These are phyloP conservation scores for Calephelis nemesis DNA, from an alignment of 1,140 invertebrate species.

Conservation along the genomic window DNA sequence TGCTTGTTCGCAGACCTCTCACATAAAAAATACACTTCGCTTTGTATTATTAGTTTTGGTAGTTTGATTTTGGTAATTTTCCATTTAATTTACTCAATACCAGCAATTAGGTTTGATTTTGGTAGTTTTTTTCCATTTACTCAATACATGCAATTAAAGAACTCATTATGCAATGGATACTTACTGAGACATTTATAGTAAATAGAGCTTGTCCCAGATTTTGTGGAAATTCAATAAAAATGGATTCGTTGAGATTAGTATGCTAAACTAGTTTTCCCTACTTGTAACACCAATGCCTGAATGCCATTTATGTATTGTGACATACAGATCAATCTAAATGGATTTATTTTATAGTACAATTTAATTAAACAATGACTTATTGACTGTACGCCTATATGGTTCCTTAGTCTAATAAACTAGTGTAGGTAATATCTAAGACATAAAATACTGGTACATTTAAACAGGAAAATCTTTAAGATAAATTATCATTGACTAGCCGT, in stretches of 20 bases:
- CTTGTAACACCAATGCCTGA: conserved; percentile 14
- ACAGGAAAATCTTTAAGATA: too few relatives aligned
- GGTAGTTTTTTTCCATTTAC: not conserved
- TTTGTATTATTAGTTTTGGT: too few relatives aligned
- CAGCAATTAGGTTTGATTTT: too few relatives aligned
- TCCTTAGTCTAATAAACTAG: too few relatives aligned
- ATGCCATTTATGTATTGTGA: conserved; percentile 3
- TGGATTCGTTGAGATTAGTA: conserved; percentile 11
- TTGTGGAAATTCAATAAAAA: conserved; percentile 10
- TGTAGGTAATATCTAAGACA: too few relatives aligned
- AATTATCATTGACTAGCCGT: too few relatives aligned
- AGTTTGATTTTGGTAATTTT: not conserved
- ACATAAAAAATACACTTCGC: too few relatives aligned
- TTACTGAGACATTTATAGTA: conserved; percentile 14
- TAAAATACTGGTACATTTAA: too few relatives aligned
- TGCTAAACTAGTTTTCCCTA: conserved; percentile 16
- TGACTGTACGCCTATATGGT: not conserved
- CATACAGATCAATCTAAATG: conserved; percentile 12
- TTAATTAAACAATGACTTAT: conserved; percentile 12
- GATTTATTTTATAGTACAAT: conserved; percentile 16
- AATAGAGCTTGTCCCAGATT: conserved; percentile 9
- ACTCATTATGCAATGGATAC: conserved; percentile 8
- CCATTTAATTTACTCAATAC: not conserved
- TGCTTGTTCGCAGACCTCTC: too few relatives aligned
- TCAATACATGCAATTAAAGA: not conserved